Evolutionary conservation across 2,888 invertebrate species (phyloP).

Genomic region (Oconnorella tubifera): DNA sequence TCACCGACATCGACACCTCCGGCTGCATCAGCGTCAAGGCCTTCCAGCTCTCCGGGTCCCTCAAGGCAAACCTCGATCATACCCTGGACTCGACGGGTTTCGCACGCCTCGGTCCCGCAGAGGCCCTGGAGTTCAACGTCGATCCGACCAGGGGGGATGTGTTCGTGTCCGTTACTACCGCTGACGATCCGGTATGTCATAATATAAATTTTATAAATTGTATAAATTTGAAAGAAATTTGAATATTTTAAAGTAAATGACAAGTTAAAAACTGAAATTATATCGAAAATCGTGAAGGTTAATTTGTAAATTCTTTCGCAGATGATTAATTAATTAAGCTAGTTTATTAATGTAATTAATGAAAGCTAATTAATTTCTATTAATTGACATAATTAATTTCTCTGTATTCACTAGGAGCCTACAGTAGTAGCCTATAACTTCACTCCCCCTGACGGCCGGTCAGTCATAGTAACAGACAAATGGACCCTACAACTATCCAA

Average conservation of each 20-base stretch:
- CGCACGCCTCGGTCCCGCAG: background rate
- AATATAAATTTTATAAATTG: too few relatives aligned
- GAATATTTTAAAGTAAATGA: too few relatives aligned
- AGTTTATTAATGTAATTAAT: too few relatives aligned
- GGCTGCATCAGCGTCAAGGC: background rate
- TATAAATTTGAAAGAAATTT: too few relatives aligned
- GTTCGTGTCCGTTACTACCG: constrained; percentile 4
- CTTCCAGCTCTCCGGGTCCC: background rate
- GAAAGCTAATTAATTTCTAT: too few relatives aligned
- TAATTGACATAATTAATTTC: too few relatives aligned
- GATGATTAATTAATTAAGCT: too few relatives aligned
- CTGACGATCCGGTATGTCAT: constrained; percentile 3
- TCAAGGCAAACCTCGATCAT: constrained; percentile 1
- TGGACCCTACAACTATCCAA: background rate
- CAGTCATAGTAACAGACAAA: constrained; percentile 9
- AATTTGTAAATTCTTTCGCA: too few relatives aligned
- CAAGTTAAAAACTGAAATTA: too few relatives aligned
- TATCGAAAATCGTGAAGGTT: too few relatives aligned
- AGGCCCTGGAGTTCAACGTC: constrained; percentile 6
- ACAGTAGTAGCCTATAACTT: background rate
- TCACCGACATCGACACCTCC: constrained; percentile 3
- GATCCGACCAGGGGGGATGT: background rate
- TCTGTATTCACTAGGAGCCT: background rate
- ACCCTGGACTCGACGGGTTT: background rate
- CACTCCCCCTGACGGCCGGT: background rate